Evolutionary conservation across 2,888 invertebrate genomes (phyloP), one percentile per base, ranked within the genome.

Genomic region (Nezara viridula): DNA sequence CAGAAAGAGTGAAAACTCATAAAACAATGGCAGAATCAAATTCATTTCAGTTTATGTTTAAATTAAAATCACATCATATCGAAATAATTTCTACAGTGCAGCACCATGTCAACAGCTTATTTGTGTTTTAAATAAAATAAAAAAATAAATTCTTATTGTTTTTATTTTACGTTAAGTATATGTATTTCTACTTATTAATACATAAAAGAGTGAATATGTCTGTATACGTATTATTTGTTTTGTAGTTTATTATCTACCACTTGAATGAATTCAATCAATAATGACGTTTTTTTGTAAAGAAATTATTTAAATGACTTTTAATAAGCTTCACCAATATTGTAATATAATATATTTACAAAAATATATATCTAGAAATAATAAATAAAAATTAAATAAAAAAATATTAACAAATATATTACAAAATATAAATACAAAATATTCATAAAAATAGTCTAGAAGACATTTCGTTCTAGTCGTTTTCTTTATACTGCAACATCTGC

Each of bases 341-440:
- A 50, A 24, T 49, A 27, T 24, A 85, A 49, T 24, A 37, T 50
- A 81, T 81, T 81, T 44, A 81, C 44, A 44, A 86, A 49, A 27
- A 50, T 52, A 24, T 86, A 49, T 50, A 86, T n/a, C n/a, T 55
- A 40, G 55, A 86, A 32, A 52, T 86, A 86, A 52, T 86, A 86
- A 52, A 86, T 52, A 86, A 50, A 37, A 37, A 12, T 50, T 50
- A 50, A 47, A 52, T 52, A 86, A 44, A 49, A 86, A 86, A 52
- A 86, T 55, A 86, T 86, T 40, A 55, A 37, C 86, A 86, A 52
- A 24, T 86, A 86, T 55, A 86, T 86, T 52, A 86, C 86, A 86
- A 49, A 86, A 86, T 86, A 86, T 86, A 50, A 86, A 86, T 81
- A 81, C 81, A 81, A 81, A 86, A 86, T 50, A 86, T 81, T 44